A percentile compares a stretch with the other conserved stretches of the same genome.
phyloP scores from a whole-genome alignment of 2,888 invertebrate species.

The Dorcus hopei region DNA sequence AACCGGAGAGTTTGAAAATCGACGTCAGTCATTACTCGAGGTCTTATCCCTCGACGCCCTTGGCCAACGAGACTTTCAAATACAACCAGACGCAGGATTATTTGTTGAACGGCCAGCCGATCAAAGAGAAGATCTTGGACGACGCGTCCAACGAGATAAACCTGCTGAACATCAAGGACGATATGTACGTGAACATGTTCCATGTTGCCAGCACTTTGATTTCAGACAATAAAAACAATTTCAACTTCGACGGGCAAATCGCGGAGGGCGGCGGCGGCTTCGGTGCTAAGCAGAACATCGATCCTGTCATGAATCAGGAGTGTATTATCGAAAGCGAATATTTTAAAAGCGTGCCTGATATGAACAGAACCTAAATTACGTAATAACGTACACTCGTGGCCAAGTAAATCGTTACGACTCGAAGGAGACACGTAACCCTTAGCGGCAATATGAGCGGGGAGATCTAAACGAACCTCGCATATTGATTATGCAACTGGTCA shows the following conservation, averaged over 20 bases:
- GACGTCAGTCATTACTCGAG: constrained; percentile 41
- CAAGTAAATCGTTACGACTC: too few species aligned
- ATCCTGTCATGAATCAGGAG: constrained; percentile 22
- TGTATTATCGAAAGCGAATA: constrained; percentile 25
- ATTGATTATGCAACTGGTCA: too few species aligned
- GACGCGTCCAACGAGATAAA: constrained; percentile 7
- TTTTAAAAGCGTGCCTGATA: constrained; percentile 24
- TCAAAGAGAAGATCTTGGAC: constrained; percentile 31
- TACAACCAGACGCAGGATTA: constrained; percentile 45
- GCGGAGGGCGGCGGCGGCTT: constrained; percentile 20
- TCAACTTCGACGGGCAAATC: constrained; percentile 23
- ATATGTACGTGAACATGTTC: constrained; percentile 22
- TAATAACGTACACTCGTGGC: too few species aligned
- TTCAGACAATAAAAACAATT: constrained; percentile 27
- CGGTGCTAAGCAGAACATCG: constrained; percentile 27
- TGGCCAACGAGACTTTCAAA: constrained; percentile 45
- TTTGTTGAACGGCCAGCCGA: constrained; percentile 47
- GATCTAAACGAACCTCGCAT: too few species aligned
- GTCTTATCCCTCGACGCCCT: constrained; percentile 76
- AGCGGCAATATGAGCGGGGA: too few species aligned
- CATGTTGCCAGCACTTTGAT: constrained; percentile 25
- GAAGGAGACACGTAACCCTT: too few species aligned
- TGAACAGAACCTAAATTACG: constrained; percentile 7
- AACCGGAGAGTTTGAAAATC: constrained; percentile 1
- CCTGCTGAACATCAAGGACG: constrained; percentile 15